Percentiles rank a stretch among this genome's conserved stretches.
Evolutionary conservation across 2,113 vertebrate species (phyloP).

Genomic region (Sclerurus mexicanus): DNA sequence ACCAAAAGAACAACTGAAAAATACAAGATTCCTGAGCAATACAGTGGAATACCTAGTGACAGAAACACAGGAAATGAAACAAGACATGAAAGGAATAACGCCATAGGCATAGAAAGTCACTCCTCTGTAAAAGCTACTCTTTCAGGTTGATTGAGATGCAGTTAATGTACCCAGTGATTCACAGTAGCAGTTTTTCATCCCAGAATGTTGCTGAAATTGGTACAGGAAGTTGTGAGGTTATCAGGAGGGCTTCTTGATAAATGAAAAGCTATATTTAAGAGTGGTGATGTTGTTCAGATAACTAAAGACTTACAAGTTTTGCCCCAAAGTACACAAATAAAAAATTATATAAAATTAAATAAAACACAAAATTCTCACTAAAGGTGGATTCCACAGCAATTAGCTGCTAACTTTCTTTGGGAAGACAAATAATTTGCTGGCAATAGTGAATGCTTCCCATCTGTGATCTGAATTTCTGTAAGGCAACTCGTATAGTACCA

Average conservation of each 20-base stretch:
- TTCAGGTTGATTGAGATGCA: not conserved
- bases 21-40: not conserved
- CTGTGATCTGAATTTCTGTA: not conserved
- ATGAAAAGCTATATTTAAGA: not conserved
- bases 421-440: not conserved
- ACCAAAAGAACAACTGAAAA: not conserved
- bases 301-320: not conserved
- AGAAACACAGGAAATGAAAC: not conserved
- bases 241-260: not conserved
- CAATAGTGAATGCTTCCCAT: not conserved
- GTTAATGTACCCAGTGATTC: rapidly evolving
- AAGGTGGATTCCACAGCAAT: not conserved
- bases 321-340: not conserved
- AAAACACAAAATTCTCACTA: not conserved
- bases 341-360: not conserved
- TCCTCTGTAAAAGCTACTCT: rapidly evolving
- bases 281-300: not conserved
- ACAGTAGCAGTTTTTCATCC: not conserved
- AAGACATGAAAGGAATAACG: not conserved
- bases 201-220: not conserved
- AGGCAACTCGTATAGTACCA: rapidly evolving
- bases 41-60: not conserved
- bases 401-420: not conserved
- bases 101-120: not conserved
- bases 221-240: not conserved